phyloP scores from a whole-genome alignment of 2,888 invertebrate genomes.

The Celastrina argiolus region DNA sequence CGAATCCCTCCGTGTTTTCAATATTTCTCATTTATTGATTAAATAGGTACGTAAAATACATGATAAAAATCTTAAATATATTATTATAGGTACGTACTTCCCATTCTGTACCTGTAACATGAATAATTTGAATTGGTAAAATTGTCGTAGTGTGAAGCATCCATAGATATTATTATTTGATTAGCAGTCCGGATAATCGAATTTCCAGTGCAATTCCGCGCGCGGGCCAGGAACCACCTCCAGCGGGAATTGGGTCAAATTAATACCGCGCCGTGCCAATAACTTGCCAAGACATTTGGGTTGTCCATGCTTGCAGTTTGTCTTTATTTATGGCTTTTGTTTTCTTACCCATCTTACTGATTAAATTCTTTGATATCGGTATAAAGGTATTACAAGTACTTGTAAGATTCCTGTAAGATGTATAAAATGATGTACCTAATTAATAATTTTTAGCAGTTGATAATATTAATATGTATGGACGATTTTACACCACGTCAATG shows the following conservation, averaged over 20 bases:
- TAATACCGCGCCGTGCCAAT: slow-evolving; percentile 11
- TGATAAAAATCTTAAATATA: too few species aligned
- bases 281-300: slow-evolving; percentile 19
- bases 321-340: slow-evolving; percentile 6
- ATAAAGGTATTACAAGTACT: not conserved
- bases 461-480: too few species aligned
- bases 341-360: slow-evolving; percentile 18
- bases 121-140: too few species aligned
- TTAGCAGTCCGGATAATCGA: not conserved
- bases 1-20: too few species aligned
- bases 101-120: too few species aligned
- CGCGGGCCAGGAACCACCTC: slow-evolving; percentile 85
- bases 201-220: not conserved
- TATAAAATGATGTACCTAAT: not conserved
- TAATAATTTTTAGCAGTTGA: too few species aligned
- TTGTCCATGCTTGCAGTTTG: slow-evolving; percentile 13
- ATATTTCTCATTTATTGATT: too few species aligned
- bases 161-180: too few species aligned
- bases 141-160: too few species aligned
- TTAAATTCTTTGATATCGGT: not conserved
- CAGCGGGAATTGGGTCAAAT: slow-evolving; percentile 21
- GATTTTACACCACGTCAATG: too few species aligned
- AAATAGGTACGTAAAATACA: too few species aligned
- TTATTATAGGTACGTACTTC: too few species aligned
- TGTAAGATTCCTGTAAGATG: not conserved